Percentiles rank a stretch among this genome's conserved stretches.
These are phyloP conservation scores for Heloderma charlesbogerti DNA, from an alignment of 2,113 vertebrate genomes.

Conservation along the genomic window DNA sequence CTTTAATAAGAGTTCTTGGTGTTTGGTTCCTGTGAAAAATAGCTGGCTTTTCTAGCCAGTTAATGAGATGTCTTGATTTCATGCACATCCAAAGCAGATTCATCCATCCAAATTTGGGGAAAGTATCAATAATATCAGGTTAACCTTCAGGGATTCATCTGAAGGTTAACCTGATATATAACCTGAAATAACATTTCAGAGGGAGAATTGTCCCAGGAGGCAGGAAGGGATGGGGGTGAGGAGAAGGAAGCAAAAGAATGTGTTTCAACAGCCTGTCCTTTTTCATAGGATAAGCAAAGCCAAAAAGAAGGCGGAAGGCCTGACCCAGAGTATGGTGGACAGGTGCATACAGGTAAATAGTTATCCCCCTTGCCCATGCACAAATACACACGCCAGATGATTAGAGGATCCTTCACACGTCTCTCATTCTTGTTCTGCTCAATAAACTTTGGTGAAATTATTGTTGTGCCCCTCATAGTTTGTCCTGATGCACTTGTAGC, in stretches of 20 bases:
- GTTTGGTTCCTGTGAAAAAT: accelerated
- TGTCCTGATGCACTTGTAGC: background rate
- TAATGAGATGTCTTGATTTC: background rate
- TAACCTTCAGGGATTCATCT: background rate
- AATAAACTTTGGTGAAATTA: too few species aligned
- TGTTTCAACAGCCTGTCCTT: background rate
- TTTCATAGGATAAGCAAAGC: conserved; percentile 89
- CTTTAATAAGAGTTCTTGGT: background rate
- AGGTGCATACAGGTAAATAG: conserved; percentile 93
- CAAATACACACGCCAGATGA: background rate
- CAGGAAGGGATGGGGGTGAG: accelerated
- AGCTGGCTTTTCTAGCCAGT: accelerated
- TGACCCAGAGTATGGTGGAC: conserved; percentile 98
- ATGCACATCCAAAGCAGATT: background rate
- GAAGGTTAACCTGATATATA: too few species aligned
- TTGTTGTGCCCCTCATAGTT: background rate
- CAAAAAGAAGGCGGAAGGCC: conserved; percentile 93
- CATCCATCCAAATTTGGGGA: background rate
- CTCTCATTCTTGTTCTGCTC: background rate
- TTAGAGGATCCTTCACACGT: background rate
- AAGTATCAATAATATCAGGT: background rate
- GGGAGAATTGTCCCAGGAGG: accelerated
- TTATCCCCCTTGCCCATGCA: too few species aligned
- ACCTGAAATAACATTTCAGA: too few species aligned
- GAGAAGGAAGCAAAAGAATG: accelerated